phyloP scores from a whole-genome alignment of 2,888 invertebrate genomes.

The Phytoseiulus persimilis region DNA sequence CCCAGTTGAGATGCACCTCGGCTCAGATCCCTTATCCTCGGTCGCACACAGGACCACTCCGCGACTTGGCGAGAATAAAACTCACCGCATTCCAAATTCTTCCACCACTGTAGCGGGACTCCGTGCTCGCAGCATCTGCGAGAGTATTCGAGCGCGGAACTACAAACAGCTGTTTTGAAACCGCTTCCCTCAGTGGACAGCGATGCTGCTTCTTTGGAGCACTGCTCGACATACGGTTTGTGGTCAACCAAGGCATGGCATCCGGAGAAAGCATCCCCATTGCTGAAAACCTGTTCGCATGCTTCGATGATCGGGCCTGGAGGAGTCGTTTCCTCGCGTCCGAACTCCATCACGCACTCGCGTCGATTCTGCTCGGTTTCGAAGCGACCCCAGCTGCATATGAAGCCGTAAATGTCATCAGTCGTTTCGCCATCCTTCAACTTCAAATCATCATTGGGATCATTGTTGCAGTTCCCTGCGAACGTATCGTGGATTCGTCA shows the following conservation, averaged over 20 bases:
- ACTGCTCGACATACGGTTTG: slow-evolving; percentile 60
- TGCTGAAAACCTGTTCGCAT: slow-evolving; percentile 40
- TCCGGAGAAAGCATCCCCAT: neutral
- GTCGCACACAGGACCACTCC: no score
- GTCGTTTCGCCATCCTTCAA: slow-evolving; percentile 50
- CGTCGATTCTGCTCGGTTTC: slow-evolving; percentile 42
- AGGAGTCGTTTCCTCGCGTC: slow-evolving; percentile 11
- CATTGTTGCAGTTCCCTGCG: slow-evolving; percentile 51
- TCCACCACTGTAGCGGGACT: slow-evolving; percentile 65
- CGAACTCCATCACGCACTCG: slow-evolving; percentile 41
- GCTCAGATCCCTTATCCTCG: no score
- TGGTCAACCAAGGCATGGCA: slow-evolving; percentile 63
- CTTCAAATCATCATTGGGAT: slow-evolving; percentile 49
- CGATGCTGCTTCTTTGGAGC: slow-evolving; percentile 61
- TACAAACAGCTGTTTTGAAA: slow-evolving; percentile 58
- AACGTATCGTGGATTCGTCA: neutral
- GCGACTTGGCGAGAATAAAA: no score
- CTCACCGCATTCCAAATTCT: slow-evolving; percentile 58
- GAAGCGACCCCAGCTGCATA: slow-evolving; percentile 55
- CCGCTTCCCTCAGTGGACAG: slow-evolving; percentile 47
- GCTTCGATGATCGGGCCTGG: slow-evolving; percentile 40
- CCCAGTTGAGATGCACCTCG: no score
- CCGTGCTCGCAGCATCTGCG: slow-evolving; percentile 62
- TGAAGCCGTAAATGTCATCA: slow-evolving; percentile 56
- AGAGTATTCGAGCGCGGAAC: slow-evolving; percentile 63